Evolutionary conservation across 2,888 invertebrate genomes (phyloP), one percentile per base, ranked within the genome.

Genomic region (Ichneumon xanthorius): DNA sequence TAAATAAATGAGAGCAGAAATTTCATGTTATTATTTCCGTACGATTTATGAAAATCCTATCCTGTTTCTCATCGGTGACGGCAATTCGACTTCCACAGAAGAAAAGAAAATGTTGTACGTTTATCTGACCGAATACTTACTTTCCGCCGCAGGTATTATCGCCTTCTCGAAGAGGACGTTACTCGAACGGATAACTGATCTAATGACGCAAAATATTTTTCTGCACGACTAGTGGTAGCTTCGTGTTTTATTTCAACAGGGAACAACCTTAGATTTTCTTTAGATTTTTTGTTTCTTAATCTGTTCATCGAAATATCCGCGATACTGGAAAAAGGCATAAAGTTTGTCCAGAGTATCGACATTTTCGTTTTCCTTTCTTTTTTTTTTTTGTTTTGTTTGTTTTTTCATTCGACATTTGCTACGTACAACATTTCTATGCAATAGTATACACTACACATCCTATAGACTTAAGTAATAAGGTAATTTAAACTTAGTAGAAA

Each of bases 351-450:
- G 79, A 65, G 55, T 75, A 71, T 65, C 75, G 45, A 79, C 45
- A 50, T 48, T 30, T 58, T 68, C 22, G 30, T 30, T 45, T 72
- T 50, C 45, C 79, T 82, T 68, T 71, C 37, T 63, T 45, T 70
- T 55, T 58, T 45, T 80, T 9, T 73, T 26, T 30, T 45, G 19
- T 67, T 58, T 63, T 37, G 37, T 65, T 19, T 33, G 33, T 63
- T 45, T 50, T 53, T 30, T 76, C 79, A 76, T 61, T 58, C 67
- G 75, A 82, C 68, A 79, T 48, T 82, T 53, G 70, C 80, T 87
- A 86, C 80, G 77, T 87, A 84, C 76, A 86, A 61, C 73, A 80
- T 76, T 79, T 83, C 86, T 82, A 84, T 73, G 48, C 78, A 75
- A 82, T 82, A 84, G 30, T 80, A 30, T 80, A 80, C 33, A 65